These are phyloP conservation scores for Malacoraja senta DNA, from an alignment of 2,797 vertebrate genomes.

Conservation along the genomic window DNA sequence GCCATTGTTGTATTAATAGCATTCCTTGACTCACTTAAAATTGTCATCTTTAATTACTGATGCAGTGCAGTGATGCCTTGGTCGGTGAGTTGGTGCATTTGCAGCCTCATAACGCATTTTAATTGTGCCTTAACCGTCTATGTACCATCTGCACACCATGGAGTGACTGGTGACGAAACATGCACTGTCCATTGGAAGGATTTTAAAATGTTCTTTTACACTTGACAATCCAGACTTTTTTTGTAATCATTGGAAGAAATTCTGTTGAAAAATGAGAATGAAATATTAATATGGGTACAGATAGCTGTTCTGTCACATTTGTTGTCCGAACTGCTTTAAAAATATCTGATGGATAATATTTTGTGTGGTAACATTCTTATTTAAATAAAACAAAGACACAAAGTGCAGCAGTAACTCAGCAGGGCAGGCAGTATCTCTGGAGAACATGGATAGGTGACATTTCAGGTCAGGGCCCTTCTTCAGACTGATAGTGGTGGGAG, in stretches of 20 bases:
- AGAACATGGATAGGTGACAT: no score
- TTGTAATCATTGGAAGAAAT: background rate
- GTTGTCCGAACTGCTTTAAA: background rate
- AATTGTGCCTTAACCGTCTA: background rate
- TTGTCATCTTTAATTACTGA: slow-evolving; percentile 23
- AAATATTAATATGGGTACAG: background rate
- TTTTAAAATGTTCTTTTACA: background rate
- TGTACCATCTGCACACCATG: background rate
- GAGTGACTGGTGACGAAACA: background rate
- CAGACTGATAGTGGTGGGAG: no score
- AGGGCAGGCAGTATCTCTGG: no score
- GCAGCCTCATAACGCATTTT: background rate
- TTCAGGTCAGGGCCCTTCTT: no score
- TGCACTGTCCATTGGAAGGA: background rate
- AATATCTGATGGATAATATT: background rate
- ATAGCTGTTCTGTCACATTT: background rate
- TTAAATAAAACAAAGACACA: background rate
- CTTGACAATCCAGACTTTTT: no score
- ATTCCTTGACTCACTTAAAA: slow-evolving; percentile 24
- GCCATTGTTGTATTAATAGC: slow-evolving; percentile 30
- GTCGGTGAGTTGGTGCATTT: background rate
- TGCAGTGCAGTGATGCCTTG: slow-evolving; percentile 30
- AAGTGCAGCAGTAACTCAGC: no score
- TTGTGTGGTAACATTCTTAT: background rate
- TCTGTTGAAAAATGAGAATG: background rate